Evolutionary conservation across 1,140 invertebrate species (phyloP).

Genomic region (Probaryconus sp.): DNA sequence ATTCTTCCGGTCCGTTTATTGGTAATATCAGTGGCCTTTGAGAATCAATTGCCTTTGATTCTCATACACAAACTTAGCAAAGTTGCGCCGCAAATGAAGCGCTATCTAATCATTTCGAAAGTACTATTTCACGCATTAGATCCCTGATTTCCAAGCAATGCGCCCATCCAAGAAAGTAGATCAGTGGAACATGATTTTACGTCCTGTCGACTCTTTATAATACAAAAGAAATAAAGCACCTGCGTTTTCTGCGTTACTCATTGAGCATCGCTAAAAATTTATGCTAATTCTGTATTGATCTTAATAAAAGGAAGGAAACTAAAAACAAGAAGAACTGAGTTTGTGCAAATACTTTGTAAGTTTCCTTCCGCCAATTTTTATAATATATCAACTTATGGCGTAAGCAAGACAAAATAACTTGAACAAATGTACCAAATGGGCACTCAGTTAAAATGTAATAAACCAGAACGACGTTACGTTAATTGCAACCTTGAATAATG

Average conservation of each 20-base stretch:
- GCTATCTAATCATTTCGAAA: constrained; percentile 49
- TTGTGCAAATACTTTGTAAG: too few relatives aligned
- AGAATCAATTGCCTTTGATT: too few relatives aligned
- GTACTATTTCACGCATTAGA: constrained; percentile 37
- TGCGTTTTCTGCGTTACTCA: constrained; percentile 3
- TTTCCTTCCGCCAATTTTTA: too few relatives aligned
- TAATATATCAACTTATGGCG: too few relatives aligned
- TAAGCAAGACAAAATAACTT: too few relatives aligned
- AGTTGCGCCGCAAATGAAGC: constrained; percentile 18
- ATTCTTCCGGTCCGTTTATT: constrained; percentile 31
- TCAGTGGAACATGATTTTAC: constrained; percentile 33
- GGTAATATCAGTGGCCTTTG: constrained; percentile 56
- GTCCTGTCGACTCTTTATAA: constrained; percentile 27
- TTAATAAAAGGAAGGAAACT: too few relatives aligned
- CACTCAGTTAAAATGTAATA: background rate
- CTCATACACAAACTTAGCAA: too few relatives aligned
- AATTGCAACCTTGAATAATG: constrained; percentile 15
- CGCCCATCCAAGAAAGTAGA: constrained; percentile 45
- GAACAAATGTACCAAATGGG: too few relatives aligned
- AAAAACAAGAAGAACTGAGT: too few relatives aligned
- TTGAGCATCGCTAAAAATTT: constrained; percentile 8
- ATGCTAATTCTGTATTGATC: constrained; percentile 26
- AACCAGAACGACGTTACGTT: background rate
- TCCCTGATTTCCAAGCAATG: constrained; percentile 27
- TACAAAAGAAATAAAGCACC: constrained; percentile 11